phyloP scores from a whole-genome alignment of 64 coral and sea anemone genomes.

The Dendrophyllia cribrosa region DNA sequence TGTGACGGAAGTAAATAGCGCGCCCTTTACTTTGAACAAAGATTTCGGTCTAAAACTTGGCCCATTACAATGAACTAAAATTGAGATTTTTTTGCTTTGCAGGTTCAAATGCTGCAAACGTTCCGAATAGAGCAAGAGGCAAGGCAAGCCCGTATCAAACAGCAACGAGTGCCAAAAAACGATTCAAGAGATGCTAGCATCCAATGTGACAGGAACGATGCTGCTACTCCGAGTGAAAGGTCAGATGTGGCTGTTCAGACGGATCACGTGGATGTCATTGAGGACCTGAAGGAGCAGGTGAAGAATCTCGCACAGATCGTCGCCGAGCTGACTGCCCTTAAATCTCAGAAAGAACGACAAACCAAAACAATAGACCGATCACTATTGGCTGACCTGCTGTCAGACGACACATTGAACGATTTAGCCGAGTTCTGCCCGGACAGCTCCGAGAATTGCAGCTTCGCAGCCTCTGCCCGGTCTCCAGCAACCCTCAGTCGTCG shows the following conservation, averaged over 20 bases:
- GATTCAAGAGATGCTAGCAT: neutral
- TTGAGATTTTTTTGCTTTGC: neutral
- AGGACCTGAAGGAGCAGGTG: neutral
- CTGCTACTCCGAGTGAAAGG: neutral
- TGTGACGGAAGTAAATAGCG: no score
- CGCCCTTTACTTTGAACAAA: no score
- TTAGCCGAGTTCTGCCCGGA: neutral
- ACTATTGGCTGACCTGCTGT: neutral
- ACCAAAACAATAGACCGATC: neutral
- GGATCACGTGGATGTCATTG: neutral
- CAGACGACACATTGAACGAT: conserved; percentile 4
- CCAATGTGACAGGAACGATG: neutral
- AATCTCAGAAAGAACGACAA: neutral
- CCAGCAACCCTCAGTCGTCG: neutral
- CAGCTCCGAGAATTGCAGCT: neutral
- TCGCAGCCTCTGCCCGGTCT: neutral
- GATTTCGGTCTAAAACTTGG: neutral
- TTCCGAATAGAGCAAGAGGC: neutral
- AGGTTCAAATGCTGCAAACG: conserved; percentile 4
- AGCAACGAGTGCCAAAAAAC: neutral
- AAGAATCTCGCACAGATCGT: neutral
- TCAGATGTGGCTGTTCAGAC: neutral
- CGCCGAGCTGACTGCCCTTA: conserved; percentile 2
- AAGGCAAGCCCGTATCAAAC: neutral
- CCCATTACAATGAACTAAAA: neutral